These are phyloP conservation scores for Yponomeuta evonymella DNA, from an alignment of 2,888 invertebrate genomes.

Conservation along the genomic window DNA sequence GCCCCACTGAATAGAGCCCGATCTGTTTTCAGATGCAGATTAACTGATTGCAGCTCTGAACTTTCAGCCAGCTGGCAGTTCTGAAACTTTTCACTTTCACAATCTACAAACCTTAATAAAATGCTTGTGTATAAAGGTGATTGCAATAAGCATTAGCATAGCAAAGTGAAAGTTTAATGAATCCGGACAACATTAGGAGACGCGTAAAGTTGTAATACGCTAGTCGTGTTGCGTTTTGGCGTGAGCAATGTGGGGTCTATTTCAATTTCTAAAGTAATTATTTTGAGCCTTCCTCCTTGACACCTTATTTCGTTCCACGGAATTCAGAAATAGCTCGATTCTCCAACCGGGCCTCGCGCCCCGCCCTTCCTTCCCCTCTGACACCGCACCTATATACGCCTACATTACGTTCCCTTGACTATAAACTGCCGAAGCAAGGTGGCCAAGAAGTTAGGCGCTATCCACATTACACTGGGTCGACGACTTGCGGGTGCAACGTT, in stretches of 20 bases:
- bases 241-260: slow-evolving; percentile 13
- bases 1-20: slow-evolving; percentile 2
- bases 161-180: slow-evolving; percentile 1
- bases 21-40: background rate
- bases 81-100: background rate
- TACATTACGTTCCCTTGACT: background rate
- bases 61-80: background rate
- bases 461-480: too few relatives aligned
- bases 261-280: slow-evolving; percentile 26
- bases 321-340: slow-evolving; percentile 14
- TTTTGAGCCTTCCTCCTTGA: slow-evolving; percentile 19
- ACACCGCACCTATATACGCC: background rate
- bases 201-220: background rate
- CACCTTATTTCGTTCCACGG: slow-evolving; percentile 12
- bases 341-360: background rate
- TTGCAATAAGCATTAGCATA: background rate
- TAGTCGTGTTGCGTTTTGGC: background rate
- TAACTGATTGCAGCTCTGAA: background rate
- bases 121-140: background rate
- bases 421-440: background rate
- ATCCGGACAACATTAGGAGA: background rate
- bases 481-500: too few relatives aligned
- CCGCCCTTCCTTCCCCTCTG: background rate
- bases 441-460: background rate
- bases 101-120: background rate